Conservation (phyloP, 2,113 vertebrate genomes). For the Megaptera novaeangliae region DNA sequence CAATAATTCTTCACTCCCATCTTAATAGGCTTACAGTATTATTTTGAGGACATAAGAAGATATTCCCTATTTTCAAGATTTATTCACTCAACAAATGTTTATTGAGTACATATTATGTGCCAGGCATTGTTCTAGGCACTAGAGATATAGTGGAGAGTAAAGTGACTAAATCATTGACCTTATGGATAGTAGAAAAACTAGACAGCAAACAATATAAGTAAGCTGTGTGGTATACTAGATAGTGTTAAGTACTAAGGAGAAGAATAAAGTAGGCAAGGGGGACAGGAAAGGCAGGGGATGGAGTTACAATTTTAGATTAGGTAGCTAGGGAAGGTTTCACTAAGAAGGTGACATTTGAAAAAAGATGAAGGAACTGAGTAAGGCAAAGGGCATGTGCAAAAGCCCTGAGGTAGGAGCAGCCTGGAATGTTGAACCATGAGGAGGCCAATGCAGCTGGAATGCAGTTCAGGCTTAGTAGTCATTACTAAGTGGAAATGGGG, state of each 20-base stretch:
- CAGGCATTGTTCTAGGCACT: neutral
- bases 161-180: neutral
- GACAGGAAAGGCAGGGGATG: neutral
- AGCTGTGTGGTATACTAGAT: neutral
- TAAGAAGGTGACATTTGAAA: neutral
- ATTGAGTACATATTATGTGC: neutral
- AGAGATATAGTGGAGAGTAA: neutral
- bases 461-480: neutral
- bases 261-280: neutral
- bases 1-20: neutral
- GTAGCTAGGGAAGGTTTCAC: neutral
- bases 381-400: neutral
- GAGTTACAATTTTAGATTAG: neutral
- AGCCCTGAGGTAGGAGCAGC: neutral
- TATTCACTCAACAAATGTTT: neutral
- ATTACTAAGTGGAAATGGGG: neutral
- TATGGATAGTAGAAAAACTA: neutral
- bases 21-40: neutral
- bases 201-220: neutral
- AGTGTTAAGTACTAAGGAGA: neutral
- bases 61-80: neutral
- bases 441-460: neutral
- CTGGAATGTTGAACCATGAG: neutral
- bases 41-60: neutral
- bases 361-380: neutral